Evolutionary conservation across 2,113 vertebrate genomes (phyloP).

Genomic region (Brachypteracias leptosomus): DNA sequence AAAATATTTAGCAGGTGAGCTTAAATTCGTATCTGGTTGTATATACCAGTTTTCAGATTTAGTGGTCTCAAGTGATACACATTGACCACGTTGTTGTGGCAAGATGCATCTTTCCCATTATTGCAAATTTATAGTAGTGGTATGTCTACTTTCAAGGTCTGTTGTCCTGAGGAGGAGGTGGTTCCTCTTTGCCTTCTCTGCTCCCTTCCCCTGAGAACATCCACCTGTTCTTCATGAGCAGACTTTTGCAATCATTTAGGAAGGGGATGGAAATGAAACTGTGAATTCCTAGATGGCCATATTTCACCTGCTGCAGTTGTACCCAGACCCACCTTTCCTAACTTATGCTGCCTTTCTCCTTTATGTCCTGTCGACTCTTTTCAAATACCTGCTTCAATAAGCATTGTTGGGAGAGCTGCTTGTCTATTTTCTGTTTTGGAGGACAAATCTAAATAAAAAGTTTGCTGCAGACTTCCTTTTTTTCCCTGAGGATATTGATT

Average conservation of each 20-base stretch:
- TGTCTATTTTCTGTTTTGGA: not conserved
- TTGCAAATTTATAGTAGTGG: not conserved
- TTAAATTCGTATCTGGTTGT: not conserved
- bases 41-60: not conserved
- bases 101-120: not conserved
- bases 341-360: not conserved
- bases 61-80: not conserved
- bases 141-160: not conserved
- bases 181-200: not conserved
- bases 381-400: not conserved
- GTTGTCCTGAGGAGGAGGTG: not conserved
- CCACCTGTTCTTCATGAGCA: not conserved
- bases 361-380: not conserved
- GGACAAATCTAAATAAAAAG: not conserved
- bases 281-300: not conserved
- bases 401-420: not conserved
- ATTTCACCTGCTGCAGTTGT: not conserved
- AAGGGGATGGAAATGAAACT: not conserved
- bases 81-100: not conserved
- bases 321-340: not conserved
- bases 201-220: not conserved
- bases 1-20: not conserved
- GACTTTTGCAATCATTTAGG: not conserved
- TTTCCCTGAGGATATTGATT: not conserved
- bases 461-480: not conserved